These are phyloP conservation scores for Hedya salicella DNA, from an alignment of 2,888 invertebrate genomes.

Conservation along the genomic window DNA sequence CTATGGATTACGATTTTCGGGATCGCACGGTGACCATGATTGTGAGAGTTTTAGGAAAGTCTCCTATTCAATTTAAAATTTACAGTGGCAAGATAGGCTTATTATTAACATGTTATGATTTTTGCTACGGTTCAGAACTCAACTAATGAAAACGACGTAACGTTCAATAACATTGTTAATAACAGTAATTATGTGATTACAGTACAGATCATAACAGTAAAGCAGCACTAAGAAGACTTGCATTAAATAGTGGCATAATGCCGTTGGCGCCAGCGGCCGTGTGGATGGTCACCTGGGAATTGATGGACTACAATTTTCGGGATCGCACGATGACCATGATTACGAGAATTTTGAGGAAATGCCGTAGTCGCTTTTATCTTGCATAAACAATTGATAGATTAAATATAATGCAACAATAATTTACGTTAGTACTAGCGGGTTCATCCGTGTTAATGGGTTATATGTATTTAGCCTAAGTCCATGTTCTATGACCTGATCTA, in stretches of 20 bases:
- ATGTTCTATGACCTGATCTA: no score
- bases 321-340: constrained; percentile 57
- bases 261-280: constrained; percentile 4
- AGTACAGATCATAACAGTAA: constrained; percentile 19
- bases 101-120: no score
- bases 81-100: no score
- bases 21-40: constrained; percentile 57
- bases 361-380: not conserved
- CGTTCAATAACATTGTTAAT: no score
- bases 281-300: constrained; percentile 72
- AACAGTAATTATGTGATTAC: not conserved
- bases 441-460: no score
- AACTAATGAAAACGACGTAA: no score
- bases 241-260: constrained; percentile 56
- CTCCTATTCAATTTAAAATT: not conserved
- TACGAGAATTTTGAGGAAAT: not conserved
- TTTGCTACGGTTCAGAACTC: no score
- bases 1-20: constrained; percentile 62
- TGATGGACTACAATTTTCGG: constrained; percentile 62
- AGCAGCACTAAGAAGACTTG: constrained; percentile 11
- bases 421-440: no score
- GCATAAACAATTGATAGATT: no score
- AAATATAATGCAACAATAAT: no score
- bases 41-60: not conserved
- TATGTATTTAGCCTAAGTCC: no score